phyloP scores from a whole-genome alignment of 2,113 vertebrate genomes.

The Cololabis saira region DNA sequence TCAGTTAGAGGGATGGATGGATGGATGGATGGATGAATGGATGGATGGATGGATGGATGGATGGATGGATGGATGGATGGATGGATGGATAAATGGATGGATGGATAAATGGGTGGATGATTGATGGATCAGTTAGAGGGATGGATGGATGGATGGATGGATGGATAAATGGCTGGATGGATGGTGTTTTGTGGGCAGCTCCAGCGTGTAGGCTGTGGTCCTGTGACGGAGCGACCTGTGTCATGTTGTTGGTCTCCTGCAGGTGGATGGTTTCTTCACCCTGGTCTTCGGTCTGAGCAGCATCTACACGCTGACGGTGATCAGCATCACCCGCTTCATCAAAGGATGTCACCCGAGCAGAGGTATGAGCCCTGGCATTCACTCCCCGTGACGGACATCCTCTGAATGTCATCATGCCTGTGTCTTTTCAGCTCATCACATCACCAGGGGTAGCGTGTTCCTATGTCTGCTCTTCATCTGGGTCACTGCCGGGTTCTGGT shows the following conservation, averaged over 20 bases:
- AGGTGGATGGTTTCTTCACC: conserved; percentile 89
- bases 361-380: conserved; percentile 66
- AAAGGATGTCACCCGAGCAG: conserved; percentile 82
- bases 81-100: too few relatives aligned
- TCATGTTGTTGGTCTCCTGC: conserved; percentile 22
- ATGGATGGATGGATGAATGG: too few relatives aligned
- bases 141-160: too few relatives aligned
- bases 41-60: too few relatives aligned
- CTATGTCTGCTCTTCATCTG: conserved; percentile 82
- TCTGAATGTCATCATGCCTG: not conserved
- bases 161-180: too few relatives aligned
- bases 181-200: too few relatives aligned
- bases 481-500: conserved; percentile 86
- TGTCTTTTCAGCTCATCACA: conserved; percentile 76
- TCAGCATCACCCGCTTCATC: conserved; percentile 87
- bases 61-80: too few relatives aligned
- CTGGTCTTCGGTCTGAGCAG: conserved; percentile 87
- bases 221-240: not conserved
- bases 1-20: too few relatives aligned
- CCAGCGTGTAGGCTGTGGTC: not conserved
- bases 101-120: too few relatives aligned
- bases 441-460: conserved; percentile 77
- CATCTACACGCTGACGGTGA: conserved; percentile 88
- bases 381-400: not conserved
- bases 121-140: too few relatives aligned